A percentile compares a stretch with the other conserved stretches of the same genome.
phyloP scores from a whole-genome alignment of 2,888 invertebrate species.

The Ommatoiulus sabulosus region DNA sequence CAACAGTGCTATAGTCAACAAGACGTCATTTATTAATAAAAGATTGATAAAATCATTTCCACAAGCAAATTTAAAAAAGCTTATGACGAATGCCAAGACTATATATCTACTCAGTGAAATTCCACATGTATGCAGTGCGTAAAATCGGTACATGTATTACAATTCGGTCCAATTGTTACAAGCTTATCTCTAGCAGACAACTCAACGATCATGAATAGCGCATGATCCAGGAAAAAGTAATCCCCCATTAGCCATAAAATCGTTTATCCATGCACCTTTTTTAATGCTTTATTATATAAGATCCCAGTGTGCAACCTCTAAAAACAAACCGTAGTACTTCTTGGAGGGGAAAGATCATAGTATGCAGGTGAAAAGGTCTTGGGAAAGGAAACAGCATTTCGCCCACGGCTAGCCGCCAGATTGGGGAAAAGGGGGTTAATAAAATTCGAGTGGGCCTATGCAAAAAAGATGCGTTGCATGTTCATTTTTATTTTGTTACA shows the following conservation, averaged over 20 bases:
- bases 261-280: not conserved
- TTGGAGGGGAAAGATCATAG: not conserved
- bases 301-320: not conserved
- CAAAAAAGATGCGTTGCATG: not conserved
- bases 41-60: too few species aligned
- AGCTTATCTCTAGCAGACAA: not conserved
- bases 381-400: not conserved
- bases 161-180: not conserved
- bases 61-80: too few species aligned
- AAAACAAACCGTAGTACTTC: not conserved
- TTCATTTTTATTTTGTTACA: not conserved
- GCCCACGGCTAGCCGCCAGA: not conserved
- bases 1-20: too few species aligned
- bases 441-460: not conserved
- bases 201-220: not conserved
- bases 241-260: not conserved
- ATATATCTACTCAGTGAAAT: too few species aligned
- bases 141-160: not conserved
- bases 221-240: not conserved
- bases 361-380: not conserved
- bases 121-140: too few species aligned
- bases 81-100: too few species aligned
- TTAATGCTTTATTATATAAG: not conserved
- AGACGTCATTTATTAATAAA: too few species aligned
- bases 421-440: conserved; percentile 1